Evolutionary conservation across 2,888 invertebrate species (phyloP).

Genomic region (Leptopilina syphax): DNA sequence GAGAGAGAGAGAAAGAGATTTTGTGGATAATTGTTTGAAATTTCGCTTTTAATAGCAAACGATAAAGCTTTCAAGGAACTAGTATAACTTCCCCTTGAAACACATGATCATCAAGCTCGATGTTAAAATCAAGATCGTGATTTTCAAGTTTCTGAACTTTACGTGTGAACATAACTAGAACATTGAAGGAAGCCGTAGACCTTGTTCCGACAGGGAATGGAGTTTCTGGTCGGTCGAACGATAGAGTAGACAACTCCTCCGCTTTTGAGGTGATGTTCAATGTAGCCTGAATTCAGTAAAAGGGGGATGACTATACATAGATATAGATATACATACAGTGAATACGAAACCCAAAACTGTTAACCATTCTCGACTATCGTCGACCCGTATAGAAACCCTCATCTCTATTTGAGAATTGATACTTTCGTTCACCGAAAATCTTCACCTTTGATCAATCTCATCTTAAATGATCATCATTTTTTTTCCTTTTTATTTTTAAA

Average conservation of each 20-base stretch:
- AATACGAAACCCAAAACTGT: conserved; percentile 45
- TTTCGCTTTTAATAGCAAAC: not conserved
- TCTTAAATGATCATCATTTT: not conserved
- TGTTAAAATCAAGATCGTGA: conserved; percentile 11
- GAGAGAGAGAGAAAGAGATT: not conserved
- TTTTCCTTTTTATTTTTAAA: not conserved
- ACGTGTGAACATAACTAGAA: conserved; percentile 30
- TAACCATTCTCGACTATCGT: conserved; percentile 46
- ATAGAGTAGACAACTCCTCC: conserved; percentile 47
- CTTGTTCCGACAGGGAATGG: conserved; percentile 61
- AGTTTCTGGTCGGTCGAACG: conserved; percentile 62
- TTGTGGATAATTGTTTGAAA: conserved; percentile 1
- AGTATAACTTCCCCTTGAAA: conserved; percentile 27
- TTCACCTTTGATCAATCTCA: conserved; percentile 19
- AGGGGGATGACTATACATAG: conserved; percentile 31
- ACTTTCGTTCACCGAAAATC: conserved; percentile 4
- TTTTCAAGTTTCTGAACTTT: conserved; percentile 27
- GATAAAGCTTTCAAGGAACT: not conserved
- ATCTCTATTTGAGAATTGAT: conserved; percentile 12
- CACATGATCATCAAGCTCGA: conserved; percentile 16
- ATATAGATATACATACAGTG: conserved; percentile 1
- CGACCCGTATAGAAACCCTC: conserved; percentile 8
- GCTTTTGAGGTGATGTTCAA: conserved; percentile 51
- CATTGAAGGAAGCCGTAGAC: conserved; percentile 53
- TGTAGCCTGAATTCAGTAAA: conserved; percentile 61